Conservation (phyloP, 2,113 vertebrate species). For the Pristiophorus japonicus region DNA sequence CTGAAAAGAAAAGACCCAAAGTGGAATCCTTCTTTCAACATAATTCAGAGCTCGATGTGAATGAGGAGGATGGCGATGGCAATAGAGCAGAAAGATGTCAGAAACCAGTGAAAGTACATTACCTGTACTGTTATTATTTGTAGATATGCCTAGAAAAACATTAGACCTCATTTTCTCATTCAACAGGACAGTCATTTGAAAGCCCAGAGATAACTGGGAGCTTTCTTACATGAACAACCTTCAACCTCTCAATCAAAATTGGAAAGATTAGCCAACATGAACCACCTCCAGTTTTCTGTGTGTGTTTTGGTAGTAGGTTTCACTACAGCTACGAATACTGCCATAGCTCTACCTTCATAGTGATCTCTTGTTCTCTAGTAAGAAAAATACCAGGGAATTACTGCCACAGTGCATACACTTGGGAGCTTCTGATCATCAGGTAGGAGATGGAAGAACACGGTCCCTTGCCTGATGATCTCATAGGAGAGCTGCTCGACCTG, state of each 20-base stretch:
- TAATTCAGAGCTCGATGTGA: slow-evolving; percentile 47
- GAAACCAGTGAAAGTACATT: slow-evolving; percentile 56
- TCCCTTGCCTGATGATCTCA: background rate
- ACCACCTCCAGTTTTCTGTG: background rate
- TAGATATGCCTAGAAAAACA: background rate
- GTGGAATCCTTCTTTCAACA: slow-evolving; percentile 86
- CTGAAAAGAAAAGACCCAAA: slow-evolving; percentile 87
- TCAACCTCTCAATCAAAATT: background rate
- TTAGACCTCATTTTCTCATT: background rate
- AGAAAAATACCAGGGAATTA: background rate
- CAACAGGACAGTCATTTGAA: background rate
- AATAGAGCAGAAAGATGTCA: slow-evolving; percentile 51
- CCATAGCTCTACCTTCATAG: background rate
- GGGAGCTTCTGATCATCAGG: background rate
- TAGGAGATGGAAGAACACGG: background rate
- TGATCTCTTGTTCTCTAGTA: background rate
- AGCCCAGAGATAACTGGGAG: background rate
- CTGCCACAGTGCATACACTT: background rate
- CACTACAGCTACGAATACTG: background rate
- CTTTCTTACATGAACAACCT: background rate
- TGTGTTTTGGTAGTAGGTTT: background rate
- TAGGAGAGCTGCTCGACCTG: background rate
- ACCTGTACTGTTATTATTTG: slow-evolving; percentile 1
- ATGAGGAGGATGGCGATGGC: slow-evolving; percentile 56
- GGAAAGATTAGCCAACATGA: background rate